Conservation (phyloP, 2,113 vertebrate species). For the Pipa parva region DNA sequence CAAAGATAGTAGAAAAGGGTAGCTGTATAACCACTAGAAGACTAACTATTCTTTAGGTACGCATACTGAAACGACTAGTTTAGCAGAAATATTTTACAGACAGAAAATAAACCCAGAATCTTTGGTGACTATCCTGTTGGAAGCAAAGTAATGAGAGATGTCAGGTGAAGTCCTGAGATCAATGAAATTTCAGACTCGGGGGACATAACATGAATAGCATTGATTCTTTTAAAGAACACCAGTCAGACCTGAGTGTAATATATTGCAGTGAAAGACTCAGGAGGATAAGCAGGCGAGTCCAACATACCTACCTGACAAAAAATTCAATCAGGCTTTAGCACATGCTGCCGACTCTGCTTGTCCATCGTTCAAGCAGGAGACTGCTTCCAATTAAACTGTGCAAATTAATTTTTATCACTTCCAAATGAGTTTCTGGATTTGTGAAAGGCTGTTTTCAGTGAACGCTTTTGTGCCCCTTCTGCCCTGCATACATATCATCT, state of each 20-base stretch:
- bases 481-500: constrained; percentile 52
- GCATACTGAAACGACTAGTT: constrained; percentile 2
- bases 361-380: constrained; percentile 57
- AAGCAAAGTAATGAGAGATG: constrained; percentile 73
- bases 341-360: constrained; percentile 56
- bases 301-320: constrained; percentile 84
- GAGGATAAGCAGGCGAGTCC: constrained; percentile 72
- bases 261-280: constrained; percentile 74
- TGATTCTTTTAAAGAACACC: constrained; percentile 80
- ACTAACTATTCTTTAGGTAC: no score
- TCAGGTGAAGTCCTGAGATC: constrained; percentile 74
- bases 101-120: constrained; percentile 50
- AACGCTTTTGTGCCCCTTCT: constrained; percentile 59
- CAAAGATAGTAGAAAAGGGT: background rate
- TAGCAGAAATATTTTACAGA: constrained; percentile 14
- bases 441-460: constrained; percentile 60
- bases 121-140: constrained; percentile 60
- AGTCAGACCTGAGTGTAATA: constrained; percentile 74
- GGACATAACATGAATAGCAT: constrained; percentile 73
- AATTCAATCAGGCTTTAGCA: constrained; percentile 80
- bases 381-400: constrained; percentile 81
- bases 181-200: constrained; percentile 71
- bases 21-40: background rate
- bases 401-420: constrained; percentile 83
- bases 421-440: constrained; percentile 73